Evolutionary conservation across 2,888 invertebrate species (phyloP).

Genomic region (Caenorhabditis zanzibari): DNA sequence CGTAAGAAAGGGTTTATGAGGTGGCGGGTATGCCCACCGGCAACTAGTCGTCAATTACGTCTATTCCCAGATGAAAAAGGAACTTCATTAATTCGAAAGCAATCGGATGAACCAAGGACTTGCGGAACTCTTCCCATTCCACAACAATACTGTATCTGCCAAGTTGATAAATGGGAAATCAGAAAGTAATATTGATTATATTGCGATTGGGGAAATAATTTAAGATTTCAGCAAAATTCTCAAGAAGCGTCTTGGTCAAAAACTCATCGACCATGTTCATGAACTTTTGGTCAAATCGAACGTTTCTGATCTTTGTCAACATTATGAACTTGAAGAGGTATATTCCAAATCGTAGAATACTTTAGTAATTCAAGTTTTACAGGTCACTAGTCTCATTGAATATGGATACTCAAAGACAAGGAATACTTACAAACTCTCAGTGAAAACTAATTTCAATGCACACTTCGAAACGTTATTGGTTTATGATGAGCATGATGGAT

Average conservation of each 20-base stretch:
- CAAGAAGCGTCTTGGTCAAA: not conserved
- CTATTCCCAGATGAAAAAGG: conserved; percentile 10
- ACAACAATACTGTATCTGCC: conserved; percentile 29
- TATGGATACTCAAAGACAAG: not conserved
- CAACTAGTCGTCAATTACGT: not conserved
- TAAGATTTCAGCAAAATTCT: conserved; percentile 2
- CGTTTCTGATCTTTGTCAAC: not conserved
- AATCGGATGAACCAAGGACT: not conserved
- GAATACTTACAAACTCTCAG: conserved; percentile 16
- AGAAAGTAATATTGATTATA: not conserved
- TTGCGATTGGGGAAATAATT: not conserved
- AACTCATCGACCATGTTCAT: conserved; percentile 7
- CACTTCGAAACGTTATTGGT: conserved; percentile 11
- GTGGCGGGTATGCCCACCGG: no score
- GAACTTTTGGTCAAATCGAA: not conserved
- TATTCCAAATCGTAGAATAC: not conserved
- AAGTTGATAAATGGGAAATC: conserved; percentile 6
- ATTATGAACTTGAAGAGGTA: not conserved
- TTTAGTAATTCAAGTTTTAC: not conserved
- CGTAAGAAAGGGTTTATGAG: no score
- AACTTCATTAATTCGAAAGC: not conserved
- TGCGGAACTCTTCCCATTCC: conserved; percentile 21
- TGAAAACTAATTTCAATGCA: not conserved
- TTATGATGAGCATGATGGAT: not conserved
- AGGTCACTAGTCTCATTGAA: conserved; percentile 21